A percentile compares a stretch with the other conserved stretches of the same genome.
Evolutionary conservation across 2,888 invertebrate species (phyloP).

Genomic region (Parnassius orleans): DNA sequence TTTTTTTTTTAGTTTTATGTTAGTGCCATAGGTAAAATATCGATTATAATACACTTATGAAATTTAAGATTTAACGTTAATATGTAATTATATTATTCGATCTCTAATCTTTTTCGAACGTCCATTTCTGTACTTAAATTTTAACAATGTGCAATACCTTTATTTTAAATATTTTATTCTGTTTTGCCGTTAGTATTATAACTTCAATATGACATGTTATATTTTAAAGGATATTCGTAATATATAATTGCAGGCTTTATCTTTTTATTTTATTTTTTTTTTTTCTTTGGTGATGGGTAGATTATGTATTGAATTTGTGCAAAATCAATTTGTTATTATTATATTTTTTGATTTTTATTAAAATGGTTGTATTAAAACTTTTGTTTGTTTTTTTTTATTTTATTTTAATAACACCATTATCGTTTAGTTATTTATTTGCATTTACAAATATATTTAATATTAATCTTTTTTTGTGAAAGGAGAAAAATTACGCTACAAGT

Average conservation of each 20-base stretch:
- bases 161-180: conserved; percentile 17
- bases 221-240: conserved; percentile 22
- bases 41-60: conserved; percentile 28
- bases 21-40: conserved; percentile 66
- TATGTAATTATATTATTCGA: neutral
- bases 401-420: conserved; percentile 23
- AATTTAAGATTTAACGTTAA: neutral
- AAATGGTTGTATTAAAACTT: conserved; percentile 65
- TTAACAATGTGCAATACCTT: conserved; percentile 29
- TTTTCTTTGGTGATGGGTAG: conserved; percentile 61
- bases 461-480: neutral
- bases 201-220: conserved; percentile 24
- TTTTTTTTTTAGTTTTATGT: conserved; percentile 40
- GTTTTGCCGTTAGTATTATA: conserved; percentile 22
- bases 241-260: conserved; percentile 33
- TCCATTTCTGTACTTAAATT: conserved; percentile 44
- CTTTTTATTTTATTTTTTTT: conserved; percentile 32
- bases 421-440: no score
- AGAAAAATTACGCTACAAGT: neutral
- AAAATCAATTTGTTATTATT: conserved; percentile 52
- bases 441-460: neutral
- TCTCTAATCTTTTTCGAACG: conserved; percentile 45
- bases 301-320: conserved; percentile 46
- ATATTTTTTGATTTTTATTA: conserved; percentile 70
- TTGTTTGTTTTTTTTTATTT: conserved; percentile 54